Percentiles rank a stretch among this genome's conserved stretches.
phyloP scores from a whole-genome alignment of 2,113 vertebrate genomes.

The Corythoichthys intestinalis region DNA sequence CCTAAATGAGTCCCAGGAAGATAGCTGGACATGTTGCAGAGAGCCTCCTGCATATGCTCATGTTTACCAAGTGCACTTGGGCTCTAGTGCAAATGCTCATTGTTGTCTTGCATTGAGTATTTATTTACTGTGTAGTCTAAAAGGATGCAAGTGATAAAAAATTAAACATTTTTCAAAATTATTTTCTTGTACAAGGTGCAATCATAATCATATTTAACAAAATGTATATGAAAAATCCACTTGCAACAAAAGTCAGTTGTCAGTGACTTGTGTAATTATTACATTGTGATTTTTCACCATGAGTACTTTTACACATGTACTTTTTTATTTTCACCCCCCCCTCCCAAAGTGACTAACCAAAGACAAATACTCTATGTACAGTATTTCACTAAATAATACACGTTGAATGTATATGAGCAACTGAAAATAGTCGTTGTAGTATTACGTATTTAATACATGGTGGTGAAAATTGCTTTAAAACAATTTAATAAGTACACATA shows the following conservation, averaged over 20 bases:
- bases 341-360: too few species aligned
- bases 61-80: background rate
- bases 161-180: background rate
- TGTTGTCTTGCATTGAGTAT: background rate
- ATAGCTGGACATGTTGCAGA: conserved; percentile 32
- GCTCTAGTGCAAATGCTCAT: background rate
- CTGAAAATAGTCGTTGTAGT: background rate
- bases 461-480: background rate
- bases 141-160: background rate
- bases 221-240: background rate
- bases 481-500: background rate
- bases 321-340: too few species aligned
- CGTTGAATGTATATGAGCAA: too few species aligned
- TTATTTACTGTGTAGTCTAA: background rate
- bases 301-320: too few species aligned
- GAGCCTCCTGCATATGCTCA: conserved; percentile 19
- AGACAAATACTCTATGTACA: too few species aligned
- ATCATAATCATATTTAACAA: background rate
- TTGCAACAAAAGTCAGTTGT: background rate
- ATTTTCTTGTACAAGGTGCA: background rate
- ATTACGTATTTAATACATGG: background rate
- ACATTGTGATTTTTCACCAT: too few species aligned
- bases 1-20: background rate
- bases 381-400: too few species aligned
- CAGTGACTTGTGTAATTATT: too few species aligned